Percentiles rank a stretch among this genome's conserved stretches.
phyloP scores from a whole-genome alignment of 1,140 invertebrate species.

The Ostrea denselamellosa region DNA sequence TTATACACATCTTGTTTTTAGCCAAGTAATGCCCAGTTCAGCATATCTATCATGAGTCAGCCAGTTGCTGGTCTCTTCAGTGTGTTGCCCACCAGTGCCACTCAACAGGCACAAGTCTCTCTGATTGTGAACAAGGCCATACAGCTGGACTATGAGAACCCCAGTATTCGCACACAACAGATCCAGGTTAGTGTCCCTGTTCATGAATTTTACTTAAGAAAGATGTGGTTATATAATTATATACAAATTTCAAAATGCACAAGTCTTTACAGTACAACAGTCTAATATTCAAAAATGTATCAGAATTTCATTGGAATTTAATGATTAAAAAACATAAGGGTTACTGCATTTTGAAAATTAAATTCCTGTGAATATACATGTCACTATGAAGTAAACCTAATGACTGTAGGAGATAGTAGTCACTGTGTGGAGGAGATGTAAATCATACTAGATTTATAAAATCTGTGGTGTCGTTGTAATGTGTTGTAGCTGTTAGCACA shows the following conservation, averaged over 20 bases:
- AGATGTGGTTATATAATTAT: too few relatives aligned
- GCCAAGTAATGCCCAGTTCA: conserved; percentile 18
- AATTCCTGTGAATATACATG: too few relatives aligned
- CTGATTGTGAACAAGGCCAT: conserved; percentile 51
- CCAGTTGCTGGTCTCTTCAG: conserved; percentile 45
- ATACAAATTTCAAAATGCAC: too few relatives aligned
- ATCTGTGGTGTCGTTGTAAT: not conserved
- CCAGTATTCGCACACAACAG: conserved; percentile 46
- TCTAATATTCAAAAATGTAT: too few relatives aligned
- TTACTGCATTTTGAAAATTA: too few relatives aligned
- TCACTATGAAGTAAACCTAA: too few relatives aligned
- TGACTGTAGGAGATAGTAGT: too few relatives aligned
- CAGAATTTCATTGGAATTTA: too few relatives aligned
- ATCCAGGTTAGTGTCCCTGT: conserved; percentile 49
- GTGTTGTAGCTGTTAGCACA: conserved; percentile 49
- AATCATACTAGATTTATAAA: too few relatives aligned
- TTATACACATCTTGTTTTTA: not conserved
- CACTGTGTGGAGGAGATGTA: too few relatives aligned
- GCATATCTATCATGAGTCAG: conserved; percentile 44
- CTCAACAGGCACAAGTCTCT: conserved; percentile 39
- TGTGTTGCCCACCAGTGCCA: conserved; percentile 41
- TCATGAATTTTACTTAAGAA: not conserved
- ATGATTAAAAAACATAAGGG: too few relatives aligned
- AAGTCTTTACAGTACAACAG: too few relatives aligned
- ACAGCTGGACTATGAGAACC: conserved; percentile 58